Percentiles rank a stretch among this genome's conserved stretches.
Conservation (phyloP, 2,113 vertebrate genomes). For the Thunnus maccoyii region DNA sequence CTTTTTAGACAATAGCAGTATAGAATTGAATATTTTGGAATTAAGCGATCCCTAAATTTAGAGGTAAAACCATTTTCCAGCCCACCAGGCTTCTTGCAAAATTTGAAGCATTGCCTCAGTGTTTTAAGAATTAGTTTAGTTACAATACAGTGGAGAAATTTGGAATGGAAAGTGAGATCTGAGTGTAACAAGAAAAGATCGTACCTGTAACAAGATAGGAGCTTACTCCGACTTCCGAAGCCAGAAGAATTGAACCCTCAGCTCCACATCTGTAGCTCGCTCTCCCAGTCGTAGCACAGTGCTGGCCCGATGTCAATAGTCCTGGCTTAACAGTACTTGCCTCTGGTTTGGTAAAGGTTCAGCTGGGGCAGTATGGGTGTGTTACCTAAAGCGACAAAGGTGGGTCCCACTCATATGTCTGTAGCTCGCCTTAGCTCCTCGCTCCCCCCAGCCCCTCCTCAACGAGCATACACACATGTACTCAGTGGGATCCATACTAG, state of each 20-base stretch:
- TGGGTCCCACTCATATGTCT: constrained; percentile 95
- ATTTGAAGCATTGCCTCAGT: not conserved
- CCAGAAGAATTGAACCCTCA: constrained; percentile 12
- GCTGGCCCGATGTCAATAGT: constrained; percentile 86
- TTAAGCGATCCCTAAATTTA: not conserved
- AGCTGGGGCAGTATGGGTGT: constrained; percentile 95
- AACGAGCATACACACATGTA: constrained; percentile 88
- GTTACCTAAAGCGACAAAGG: constrained; percentile 98
- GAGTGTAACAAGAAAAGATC: not conserved
- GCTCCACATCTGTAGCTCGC: not conserved
- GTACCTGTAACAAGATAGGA: not conserved
- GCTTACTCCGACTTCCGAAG: not conserved
- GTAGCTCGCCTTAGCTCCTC: constrained; percentile 89
- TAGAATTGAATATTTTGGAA: not conserved
- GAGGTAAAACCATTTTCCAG: not conserved
- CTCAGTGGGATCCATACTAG: constrained; percentile 93
- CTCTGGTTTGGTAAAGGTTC: constrained; percentile 75
- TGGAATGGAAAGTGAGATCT: not conserved
- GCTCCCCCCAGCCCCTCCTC: constrained; percentile 73
- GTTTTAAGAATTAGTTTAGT: not conserved
- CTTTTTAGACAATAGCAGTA: not conserved
- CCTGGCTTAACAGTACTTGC: constrained; percentile 93
- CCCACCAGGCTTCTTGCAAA: not conserved
- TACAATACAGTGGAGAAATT: not conserved
- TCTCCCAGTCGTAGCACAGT: constrained; percentile 36